Base-by-base conservation (phyloP, 2,113 vertebrate genomes). In the Uria lomvia region DNA sequence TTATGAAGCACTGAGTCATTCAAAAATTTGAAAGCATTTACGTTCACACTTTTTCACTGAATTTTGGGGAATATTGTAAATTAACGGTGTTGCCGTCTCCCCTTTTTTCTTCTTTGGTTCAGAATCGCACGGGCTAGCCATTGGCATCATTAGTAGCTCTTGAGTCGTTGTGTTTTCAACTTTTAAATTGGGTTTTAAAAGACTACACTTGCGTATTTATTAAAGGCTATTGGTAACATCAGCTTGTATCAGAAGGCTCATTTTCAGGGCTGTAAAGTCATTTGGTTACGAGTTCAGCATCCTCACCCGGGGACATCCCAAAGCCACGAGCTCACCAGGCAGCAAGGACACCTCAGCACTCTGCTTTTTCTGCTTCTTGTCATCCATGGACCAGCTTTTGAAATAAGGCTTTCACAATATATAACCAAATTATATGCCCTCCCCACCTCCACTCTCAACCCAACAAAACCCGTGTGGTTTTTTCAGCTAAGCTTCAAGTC, bases 81-180 rank as follows among this genome's bases (percentile, higher is more conserved):
- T 34, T 50, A 60, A 50, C 11, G 3, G 18, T 55, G 22, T 23
- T 40, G 49, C 20, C 29, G 34, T 20, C 20, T 8, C 3, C 11
- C 5, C 2, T 89, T 58, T 82, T 71, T 76, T 27, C 17, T 80
- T 56, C 29, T 77, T 62, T 34, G 7, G 4, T 74, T 20, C 13
- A 1, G 29, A 86, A 66, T 27, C 38, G 66, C 30, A 38, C 1
- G 1, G 47, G 0, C 0, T 63, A 47, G 42, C 15, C 26, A 24
- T 8, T 40, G 38, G 29, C 32, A 63, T 40, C 11, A 26, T 50
- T 55, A 71, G 36, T 7, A 76, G 40, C 14, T 94, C 75, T 63
- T 3, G 5, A 77, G 18, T n/a, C 2, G 1, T 32, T 19, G 23
- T 55, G 21, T 55, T 84, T 86, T 50, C 43, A 74, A 0, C 23